These are phyloP conservation scores for Aphyosemion australe DNA, from an alignment of 2,113 vertebrate species.

Conservation along the genomic window DNA sequence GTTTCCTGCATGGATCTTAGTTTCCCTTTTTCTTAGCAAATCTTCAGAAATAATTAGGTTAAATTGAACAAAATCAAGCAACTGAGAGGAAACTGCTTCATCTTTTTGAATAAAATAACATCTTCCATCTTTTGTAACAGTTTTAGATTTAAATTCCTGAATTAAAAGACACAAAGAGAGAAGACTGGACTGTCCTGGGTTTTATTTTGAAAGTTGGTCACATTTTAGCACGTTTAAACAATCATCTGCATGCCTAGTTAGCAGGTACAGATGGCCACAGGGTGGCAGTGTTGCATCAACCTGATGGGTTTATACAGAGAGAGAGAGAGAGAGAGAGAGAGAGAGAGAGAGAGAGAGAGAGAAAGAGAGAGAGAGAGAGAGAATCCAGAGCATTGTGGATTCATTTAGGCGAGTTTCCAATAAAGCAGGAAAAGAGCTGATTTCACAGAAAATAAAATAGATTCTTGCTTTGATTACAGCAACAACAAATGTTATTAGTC, in stretches of 20 bases:
- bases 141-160: not conserved
- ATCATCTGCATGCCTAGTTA: no score
- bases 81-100: not conserved
- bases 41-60: not conserved
- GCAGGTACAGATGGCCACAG: conserved; percentile 17
- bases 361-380: conserved; percentile 6
- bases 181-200: not conserved
- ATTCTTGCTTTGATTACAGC: not conserved
- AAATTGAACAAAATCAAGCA: not conserved
- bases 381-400: conserved; percentile 30
- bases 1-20: not conserved
- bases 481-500: no score
- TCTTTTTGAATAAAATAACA: not conserved
- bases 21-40: not conserved
- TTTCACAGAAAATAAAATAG: not conserved
- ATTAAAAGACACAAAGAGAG: not conserved
- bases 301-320: conserved; percentile 2
- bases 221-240: no score
- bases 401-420: conserved; percentile 27
- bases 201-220: not conserved
- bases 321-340: no score
- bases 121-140: not conserved
- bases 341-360: no score
- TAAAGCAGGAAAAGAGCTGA: conserved; percentile 8
- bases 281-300: conserved; percentile 53